Evolutionary conservation across 2,888 invertebrate species (phyloP).

Genomic region (Mesorhabditis belari): DNA sequence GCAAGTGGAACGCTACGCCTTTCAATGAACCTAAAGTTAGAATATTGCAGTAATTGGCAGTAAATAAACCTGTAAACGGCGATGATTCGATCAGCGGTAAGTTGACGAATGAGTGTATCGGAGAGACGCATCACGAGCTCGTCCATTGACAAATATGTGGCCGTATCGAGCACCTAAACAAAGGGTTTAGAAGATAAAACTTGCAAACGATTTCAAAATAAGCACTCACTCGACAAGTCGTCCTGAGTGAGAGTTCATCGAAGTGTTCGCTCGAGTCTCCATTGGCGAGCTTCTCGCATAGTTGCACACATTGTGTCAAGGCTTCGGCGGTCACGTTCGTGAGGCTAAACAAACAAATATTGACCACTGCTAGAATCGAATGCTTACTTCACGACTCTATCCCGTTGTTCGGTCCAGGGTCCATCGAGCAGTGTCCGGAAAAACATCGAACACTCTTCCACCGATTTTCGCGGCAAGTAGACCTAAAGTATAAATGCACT

Average conservation of each 20-base stretch:
- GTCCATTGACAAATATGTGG: background rate
- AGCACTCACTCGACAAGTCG: background rate
- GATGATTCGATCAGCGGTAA: background rate
- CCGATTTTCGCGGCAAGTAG: background rate
- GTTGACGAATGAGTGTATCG: background rate
- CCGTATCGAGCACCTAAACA: background rate
- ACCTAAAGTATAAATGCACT: background rate
- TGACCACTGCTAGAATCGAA: background rate
- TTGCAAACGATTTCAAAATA: too few relatives aligned
- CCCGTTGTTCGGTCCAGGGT: background rate
- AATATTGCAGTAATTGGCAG: background rate
- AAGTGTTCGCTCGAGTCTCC: background rate
- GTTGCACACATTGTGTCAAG: background rate
- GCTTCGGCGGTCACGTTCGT: background rate
- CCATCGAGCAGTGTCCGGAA: background rate
- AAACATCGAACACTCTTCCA: background rate
- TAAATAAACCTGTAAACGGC: background rate
- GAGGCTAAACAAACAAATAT: background rate
- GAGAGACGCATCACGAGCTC: background rate
- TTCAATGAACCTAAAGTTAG: background rate
- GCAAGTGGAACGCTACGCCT: background rate
- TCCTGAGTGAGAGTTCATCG: background rate
- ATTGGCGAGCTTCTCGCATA: background rate
- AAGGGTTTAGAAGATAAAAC: too few relatives aligned
- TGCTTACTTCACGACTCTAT: background rate